Evolutionary conservation across 1,140 invertebrate genomes (phyloP).

Genomic region (Drosophila sproati): DNA sequence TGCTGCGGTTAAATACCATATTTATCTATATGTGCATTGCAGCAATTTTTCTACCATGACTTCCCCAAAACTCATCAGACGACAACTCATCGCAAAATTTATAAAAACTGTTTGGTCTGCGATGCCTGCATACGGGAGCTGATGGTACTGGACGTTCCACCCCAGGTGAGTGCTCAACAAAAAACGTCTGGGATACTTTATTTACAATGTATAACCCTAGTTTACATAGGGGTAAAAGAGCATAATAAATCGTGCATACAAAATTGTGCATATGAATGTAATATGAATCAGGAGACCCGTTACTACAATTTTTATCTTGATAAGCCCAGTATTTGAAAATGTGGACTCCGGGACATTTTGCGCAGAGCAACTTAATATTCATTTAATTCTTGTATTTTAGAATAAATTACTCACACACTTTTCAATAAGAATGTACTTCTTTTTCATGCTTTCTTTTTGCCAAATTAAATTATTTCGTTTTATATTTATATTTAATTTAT

Average conservation of each 20-base stretch:
- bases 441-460: no score
- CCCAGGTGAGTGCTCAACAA: slow-evolving; percentile 75
- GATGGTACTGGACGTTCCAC: slow-evolving; percentile 85
- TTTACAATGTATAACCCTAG: not conserved
- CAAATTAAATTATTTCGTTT: no score
- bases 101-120: slow-evolving; percentile 84
- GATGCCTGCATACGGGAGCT: slow-evolving; percentile 84
- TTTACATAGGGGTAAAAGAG: not conserved
- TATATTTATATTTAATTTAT: no score
- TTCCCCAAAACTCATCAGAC: slow-evolving; percentile 82
- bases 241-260: not conserved
- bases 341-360: not conserved
- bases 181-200: slow-evolving; percentile 10
- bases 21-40: slow-evolving; percentile 40
- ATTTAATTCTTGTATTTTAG: no score
- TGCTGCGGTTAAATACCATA: slow-evolving; percentile 30
- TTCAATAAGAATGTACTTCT: no score
- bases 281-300: not conserved
- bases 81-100: slow-evolving; percentile 80
- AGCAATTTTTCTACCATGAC: slow-evolving; percentile 85
- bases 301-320: not conserved
- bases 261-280: not conserved
- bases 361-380: not conserved
- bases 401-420: no score
- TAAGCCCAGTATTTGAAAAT: not conserved